phyloP scores from a whole-genome alignment of 2,888 invertebrate species.

The Steinernema hermaphroditum region DNA sequence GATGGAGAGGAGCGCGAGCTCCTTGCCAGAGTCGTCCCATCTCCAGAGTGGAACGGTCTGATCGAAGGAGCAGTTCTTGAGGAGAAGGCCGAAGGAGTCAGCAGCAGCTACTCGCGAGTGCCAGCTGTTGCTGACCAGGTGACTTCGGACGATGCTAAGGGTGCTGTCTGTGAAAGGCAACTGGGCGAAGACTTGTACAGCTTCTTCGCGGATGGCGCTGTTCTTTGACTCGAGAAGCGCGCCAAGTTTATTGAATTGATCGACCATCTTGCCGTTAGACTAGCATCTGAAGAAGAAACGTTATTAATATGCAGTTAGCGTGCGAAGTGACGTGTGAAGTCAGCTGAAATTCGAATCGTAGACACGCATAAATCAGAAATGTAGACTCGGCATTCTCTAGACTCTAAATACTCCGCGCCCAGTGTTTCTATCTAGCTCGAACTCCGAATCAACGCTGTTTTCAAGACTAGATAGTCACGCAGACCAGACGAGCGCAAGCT shows the following conservation, averaged over 20 bases:
- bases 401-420: too few species aligned
- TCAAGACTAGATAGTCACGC: too few species aligned
- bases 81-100: constrained; percentile 50
- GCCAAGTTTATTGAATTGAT: constrained; percentile 53
- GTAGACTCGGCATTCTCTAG: too few species aligned
- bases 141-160: constrained; percentile 40
- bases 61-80: constrained; percentile 35
- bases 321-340: too few species aligned
- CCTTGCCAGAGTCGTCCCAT: constrained; percentile 28
- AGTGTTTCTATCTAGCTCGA: too few species aligned
- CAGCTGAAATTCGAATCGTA: too few species aligned
- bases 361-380: too few species aligned
- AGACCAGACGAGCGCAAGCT: not conserved
- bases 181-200: constrained; percentile 51
- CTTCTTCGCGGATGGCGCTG: constrained; percentile 57
- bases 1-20: constrained; percentile 35
- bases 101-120: constrained; percentile 59
- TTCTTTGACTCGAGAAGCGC: constrained; percentile 60
- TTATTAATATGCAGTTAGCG: too few species aligned
- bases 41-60: constrained; percentile 19
- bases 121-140: constrained; percentile 50
- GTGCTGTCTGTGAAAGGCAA: constrained; percentile 51
- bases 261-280: constrained; percentile 8
- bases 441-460: too few species aligned
- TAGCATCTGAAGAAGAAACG: too few species aligned